A percentile compares a stretch with the other conserved stretches of the same genome.
phyloP scores from a whole-genome alignment of 2,888 invertebrate species.

The Falcaria lacertinaria region DNA sequence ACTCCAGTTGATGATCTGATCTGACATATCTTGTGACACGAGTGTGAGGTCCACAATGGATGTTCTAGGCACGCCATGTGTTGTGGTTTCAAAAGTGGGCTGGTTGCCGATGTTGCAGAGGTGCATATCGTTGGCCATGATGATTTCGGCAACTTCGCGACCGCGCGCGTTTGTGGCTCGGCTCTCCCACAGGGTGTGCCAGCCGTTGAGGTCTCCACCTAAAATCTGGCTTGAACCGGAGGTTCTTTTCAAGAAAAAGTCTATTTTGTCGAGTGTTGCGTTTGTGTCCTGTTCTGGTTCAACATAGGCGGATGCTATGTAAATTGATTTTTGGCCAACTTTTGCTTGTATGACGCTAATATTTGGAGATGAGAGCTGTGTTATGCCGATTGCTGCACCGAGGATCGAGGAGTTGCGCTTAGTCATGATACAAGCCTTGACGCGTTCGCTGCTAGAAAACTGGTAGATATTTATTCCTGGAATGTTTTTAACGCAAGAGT shows the following conservation, averaged over 20 bases:
- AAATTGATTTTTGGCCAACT: not conserved
- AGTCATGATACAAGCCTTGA: constrained; percentile 5
- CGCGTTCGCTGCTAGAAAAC: not conserved
- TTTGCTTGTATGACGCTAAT: constrained; percentile 2
- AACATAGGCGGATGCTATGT: constrained; percentile 9
- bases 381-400: constrained; percentile 2
- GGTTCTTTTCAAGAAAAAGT: constrained; percentile 2
- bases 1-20: not conserved
- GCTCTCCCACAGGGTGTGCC: constrained; percentile 20
- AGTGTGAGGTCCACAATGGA: constrained; percentile 7
- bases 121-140: not conserved
- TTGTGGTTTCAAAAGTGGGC: constrained; percentile 2
- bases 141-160: not conserved
- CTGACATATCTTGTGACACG: not conserved
- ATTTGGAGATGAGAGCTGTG: constrained; percentile 7
- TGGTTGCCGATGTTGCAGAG: constrained; percentile 2
- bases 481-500: not conserved
- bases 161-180: constrained; percentile 5
- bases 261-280: constrained; percentile 4
- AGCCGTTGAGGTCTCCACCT: constrained; percentile 23
- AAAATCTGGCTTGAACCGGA: constrained; percentile 5
- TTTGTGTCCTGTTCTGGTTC: constrained; percentile 7
- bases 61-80: not conserved
- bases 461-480: constrained; percentile 4
- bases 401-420: not conserved